Base-by-base conservation (phyloP, 2,888 invertebrate genomes). In the Xestoiulus laeticollis region DNA sequence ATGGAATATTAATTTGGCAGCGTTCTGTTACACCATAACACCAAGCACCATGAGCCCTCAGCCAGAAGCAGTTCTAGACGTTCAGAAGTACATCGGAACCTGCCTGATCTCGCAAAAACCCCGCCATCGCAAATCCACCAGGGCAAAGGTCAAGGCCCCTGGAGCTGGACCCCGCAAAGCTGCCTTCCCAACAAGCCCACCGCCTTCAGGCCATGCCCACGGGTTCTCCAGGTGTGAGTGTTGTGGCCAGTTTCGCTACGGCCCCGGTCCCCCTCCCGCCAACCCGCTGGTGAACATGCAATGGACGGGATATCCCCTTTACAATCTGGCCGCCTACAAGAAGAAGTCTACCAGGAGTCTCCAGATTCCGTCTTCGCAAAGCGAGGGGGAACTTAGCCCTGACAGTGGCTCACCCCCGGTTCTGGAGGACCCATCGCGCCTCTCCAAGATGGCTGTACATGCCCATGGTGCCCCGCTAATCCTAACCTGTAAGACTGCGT, bases 381-480 rank as follows among this genome's bases (percentile, higher is more conserved):
- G 85, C 38, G 33, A 85, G 32, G 32, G 30, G 3, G 82, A 82
- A n/a, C 26, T 33, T 16, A 33, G 30, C 38, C 22, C 38, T 1
- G 85, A 32, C 85, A 43, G 16, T 30, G 1, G 10, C 1, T 33
- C 38, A 38, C 78, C n/a, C 12, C 84, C n/a, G 14, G 32, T 43
- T 4, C 33, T 26, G 16, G 33, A n/a, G 14, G 48, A 30, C 87
- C 68, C 10, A 3, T n/a, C 43, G 89, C 94, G 94, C 83, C 94
- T 96, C 89, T 94, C 96, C 14, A 94, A 95, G 90, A 92, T 96
- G 89, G 96, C 96, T 19, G 95, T 96, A 91, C 96, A 96, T 92
- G 96, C 96, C 6, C 96, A 96, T 91, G 96, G 96, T 83, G 96
- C 95, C 84, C 96, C 97, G n/a, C 93, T 97, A 89, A 96, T 96